These are phyloP conservation scores for Xestoiulus laeticollis DNA, from an alignment of 2,888 invertebrate genomes.

Conservation along the genomic window DNA sequence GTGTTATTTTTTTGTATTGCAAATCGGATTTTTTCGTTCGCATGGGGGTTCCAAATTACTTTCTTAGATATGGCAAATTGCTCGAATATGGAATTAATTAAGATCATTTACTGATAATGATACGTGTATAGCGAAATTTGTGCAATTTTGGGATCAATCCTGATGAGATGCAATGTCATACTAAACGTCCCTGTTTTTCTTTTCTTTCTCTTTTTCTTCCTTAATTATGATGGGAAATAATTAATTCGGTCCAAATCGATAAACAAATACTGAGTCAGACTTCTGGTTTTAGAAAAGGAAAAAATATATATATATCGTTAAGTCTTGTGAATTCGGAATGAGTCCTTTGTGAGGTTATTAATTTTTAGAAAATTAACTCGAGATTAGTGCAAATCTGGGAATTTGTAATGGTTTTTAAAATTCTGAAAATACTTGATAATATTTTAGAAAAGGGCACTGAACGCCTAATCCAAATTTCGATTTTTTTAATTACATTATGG, in stretches of 20 bases:
- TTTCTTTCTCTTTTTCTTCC: constrained; percentile 31
- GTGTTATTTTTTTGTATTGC: constrained; percentile 20
- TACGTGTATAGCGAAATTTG: constrained; percentile 39
- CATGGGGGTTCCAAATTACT: constrained; percentile 2
- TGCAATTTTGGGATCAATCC: constrained; percentile 40
- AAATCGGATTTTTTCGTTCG: background rate
- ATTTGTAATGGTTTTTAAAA: background rate
- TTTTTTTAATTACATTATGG: no score
- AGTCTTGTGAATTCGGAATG: background rate
- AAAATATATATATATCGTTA: background rate
- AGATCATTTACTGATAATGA: constrained; percentile 43
- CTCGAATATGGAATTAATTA: constrained; percentile 43
- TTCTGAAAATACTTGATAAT: no score
- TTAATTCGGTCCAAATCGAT: constrained; percentile 32
- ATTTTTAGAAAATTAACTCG: background rate
- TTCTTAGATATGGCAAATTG: constrained; percentile 33
- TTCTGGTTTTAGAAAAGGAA: background rate
- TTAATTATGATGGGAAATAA: constrained; percentile 38
- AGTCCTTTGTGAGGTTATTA: background rate
- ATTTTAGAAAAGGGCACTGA: no score
- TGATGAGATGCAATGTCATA: constrained; percentile 31
- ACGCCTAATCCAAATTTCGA: no score
- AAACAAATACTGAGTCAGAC: constrained; percentile 13
- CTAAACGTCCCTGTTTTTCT: constrained; percentile 20
- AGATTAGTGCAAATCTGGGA: background rate